Conservation (phyloP, 2,797 vertebrate species). For the Nasua narica region DNA sequence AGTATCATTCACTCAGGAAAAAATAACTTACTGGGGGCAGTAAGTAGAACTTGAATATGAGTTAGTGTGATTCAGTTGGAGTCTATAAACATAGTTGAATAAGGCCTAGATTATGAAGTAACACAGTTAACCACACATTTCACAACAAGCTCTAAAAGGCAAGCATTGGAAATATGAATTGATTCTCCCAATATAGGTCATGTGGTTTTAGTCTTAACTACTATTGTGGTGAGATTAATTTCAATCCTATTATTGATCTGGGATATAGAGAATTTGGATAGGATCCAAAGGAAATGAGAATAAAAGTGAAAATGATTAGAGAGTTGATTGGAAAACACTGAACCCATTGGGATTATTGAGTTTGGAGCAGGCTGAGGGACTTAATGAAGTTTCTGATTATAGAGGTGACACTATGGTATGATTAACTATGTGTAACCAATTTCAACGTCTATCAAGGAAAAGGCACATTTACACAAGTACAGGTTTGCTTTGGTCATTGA, state of each 20-base stretch:
- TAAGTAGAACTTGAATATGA: neutral
- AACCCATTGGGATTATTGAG: neutral
- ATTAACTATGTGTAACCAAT: neutral
- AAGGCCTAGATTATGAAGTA: neutral
- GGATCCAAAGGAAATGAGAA: neutral
- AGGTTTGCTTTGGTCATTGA: constrained; percentile 2
- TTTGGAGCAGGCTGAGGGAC: neutral
- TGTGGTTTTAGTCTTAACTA: constrained; percentile 1
- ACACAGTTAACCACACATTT: neutral
- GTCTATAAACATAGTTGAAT: neutral
- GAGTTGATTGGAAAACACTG: neutral
- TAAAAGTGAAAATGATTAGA: neutral
- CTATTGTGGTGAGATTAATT: neutral
- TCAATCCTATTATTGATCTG: constrained; percentile 17
- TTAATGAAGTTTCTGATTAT: neutral
- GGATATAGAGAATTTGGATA: constrained; percentile 22
- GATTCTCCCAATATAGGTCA: neutral
- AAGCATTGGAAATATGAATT: neutral
- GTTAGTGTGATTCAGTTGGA: neutral
- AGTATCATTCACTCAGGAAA: neutral
- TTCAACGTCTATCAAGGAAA: neutral
- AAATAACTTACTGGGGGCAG: neutral
- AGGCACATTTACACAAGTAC: neutral
- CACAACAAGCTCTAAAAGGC: neutral
- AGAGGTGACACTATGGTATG: neutral